phyloP scores from a whole-genome alignment of 2,888 invertebrate species.

The Liopterus haemorrhoidalis region DNA sequence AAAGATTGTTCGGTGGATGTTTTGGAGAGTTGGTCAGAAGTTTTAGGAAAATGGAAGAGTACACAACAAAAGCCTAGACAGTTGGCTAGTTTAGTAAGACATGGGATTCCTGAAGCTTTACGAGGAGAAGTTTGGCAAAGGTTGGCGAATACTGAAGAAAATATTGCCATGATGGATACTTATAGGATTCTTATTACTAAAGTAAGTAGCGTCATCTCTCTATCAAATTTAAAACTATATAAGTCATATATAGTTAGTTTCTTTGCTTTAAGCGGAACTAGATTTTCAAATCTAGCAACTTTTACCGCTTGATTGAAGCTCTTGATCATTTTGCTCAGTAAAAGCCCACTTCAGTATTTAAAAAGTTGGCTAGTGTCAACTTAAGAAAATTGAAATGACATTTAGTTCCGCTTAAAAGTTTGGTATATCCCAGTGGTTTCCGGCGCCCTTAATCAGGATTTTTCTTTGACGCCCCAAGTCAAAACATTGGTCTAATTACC shows the following conservation, averaged over 20 bases:
- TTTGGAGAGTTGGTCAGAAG: conserved; percentile 88
- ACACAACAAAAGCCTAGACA: conserved; percentile 75
- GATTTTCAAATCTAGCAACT: no score
- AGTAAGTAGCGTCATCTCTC: conserved; percentile 48
- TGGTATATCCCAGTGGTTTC: neutral
- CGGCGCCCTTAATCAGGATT: no score
- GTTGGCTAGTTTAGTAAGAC: conserved; percentile 68
- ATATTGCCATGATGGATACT: conserved; percentile 80
- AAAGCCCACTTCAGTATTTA: no score
- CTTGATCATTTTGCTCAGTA: no score
- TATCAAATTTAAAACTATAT: neutral
- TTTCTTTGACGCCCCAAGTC: no score
- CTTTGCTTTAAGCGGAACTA: no score
- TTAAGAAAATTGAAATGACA: no score
- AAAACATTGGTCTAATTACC: no score
- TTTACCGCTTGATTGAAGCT: no score
- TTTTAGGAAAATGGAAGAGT: conserved; percentile 63
- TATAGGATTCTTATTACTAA: conserved; percentile 90
- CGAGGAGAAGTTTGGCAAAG: conserved; percentile 98
- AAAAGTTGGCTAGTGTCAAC: no score
- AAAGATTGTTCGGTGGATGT: conserved; percentile 94
- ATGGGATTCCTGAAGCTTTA: conserved; percentile 92
- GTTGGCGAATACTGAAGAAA: conserved; percentile 79
- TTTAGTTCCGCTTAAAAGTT: neutral
- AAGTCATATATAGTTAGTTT: neutral